These are phyloP conservation scores for Dicycla oo DNA, from an alignment of 2,888 invertebrate genomes.

Conservation along the genomic window DNA sequence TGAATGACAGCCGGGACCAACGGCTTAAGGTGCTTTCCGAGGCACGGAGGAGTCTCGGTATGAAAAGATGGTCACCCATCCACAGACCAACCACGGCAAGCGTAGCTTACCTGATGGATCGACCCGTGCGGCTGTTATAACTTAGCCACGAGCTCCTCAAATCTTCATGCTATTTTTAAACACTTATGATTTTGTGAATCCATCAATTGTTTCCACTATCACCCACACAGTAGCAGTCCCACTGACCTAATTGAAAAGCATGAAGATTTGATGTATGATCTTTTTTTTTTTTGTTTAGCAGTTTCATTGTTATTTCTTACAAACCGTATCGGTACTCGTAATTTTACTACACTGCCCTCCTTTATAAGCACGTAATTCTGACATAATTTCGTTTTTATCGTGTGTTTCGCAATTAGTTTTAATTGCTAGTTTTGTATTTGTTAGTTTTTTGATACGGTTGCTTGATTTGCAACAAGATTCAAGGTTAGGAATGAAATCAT, in stretches of 20 bases:
- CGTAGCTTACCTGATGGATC: no score
- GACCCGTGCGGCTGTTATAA: no score
- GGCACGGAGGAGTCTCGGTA: no score
- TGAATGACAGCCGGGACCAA: no score
- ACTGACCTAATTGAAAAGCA: constrained; percentile 41
- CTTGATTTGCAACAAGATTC: constrained; percentile 40
- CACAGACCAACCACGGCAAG: no score
- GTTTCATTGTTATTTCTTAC: constrained; percentile 55
- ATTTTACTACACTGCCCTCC: constrained; percentile 45
- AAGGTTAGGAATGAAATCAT: constrained; percentile 9
- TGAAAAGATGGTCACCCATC: no score
- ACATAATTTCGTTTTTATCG: constrained; percentile 60
- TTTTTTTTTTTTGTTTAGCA: constrained; percentile 24
- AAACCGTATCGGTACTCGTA: constrained; percentile 42
- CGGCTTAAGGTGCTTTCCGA: no score
- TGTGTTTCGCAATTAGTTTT: constrained; percentile 49
- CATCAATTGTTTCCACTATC: constrained; percentile 11
- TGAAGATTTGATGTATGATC: constrained; percentile 41
- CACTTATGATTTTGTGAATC: neutral
- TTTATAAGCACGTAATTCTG: constrained; percentile 52
- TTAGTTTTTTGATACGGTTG: constrained; percentile 46
- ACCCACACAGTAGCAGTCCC: constrained; percentile 4
- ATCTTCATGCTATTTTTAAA: neutral
- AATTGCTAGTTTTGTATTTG: constrained; percentile 43
- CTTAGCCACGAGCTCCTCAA: no score